Percentiles rank a stretch among this genome's conserved stretches.
These are phyloP conservation scores for Choreutis nemorana DNA, from an alignment of 2,888 invertebrate genomes.

Conservation along the genomic window DNA sequence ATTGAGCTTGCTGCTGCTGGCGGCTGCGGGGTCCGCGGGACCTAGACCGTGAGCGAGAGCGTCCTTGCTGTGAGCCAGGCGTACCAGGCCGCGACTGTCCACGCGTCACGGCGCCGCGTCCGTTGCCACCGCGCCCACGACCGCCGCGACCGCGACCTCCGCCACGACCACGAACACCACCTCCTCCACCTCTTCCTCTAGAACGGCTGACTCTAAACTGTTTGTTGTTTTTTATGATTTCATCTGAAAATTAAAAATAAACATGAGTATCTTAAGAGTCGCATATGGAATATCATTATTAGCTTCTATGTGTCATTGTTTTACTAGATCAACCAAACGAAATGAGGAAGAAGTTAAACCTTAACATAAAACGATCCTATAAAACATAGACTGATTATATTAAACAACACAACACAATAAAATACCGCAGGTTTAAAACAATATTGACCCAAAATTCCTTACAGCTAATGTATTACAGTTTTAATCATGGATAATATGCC, in stretches of 20 bases:
- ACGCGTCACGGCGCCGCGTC: conserved; percentile 23
- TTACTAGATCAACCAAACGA: no score
- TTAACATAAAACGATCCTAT: no score
- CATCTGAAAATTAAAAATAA: conserved; percentile 31
- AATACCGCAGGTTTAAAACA: no score
- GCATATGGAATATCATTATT: no score
- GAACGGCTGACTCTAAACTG: conserved; percentile 36
- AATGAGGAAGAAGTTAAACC: no score
- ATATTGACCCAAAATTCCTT: no score
- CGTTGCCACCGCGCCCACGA: conserved; percentile 18
- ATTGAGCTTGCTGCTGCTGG: conserved; percentile 19
- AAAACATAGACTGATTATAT: no score
- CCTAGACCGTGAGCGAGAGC: conserved; percentile 26
- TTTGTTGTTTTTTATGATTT: conserved; percentile 45
- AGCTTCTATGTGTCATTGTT: no score
- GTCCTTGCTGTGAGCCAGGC: conserved; percentile 19
- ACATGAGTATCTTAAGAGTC: no score
- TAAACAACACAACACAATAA: no score
- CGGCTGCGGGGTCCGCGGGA: conserved; percentile 26
- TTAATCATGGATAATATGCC: no score
- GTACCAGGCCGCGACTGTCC: conserved; percentile 24
- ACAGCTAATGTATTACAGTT: no score
- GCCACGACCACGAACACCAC: conserved; percentile 17
- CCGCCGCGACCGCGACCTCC: conserved; percentile 19
- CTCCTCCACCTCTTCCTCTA: conserved; percentile 37